A percentile compares a stretch with the other conserved stretches of the same genome.
Evolutionary conservation across 2,888 invertebrate species (phyloP).

Genomic region (Drosophila prolongata): DNA sequence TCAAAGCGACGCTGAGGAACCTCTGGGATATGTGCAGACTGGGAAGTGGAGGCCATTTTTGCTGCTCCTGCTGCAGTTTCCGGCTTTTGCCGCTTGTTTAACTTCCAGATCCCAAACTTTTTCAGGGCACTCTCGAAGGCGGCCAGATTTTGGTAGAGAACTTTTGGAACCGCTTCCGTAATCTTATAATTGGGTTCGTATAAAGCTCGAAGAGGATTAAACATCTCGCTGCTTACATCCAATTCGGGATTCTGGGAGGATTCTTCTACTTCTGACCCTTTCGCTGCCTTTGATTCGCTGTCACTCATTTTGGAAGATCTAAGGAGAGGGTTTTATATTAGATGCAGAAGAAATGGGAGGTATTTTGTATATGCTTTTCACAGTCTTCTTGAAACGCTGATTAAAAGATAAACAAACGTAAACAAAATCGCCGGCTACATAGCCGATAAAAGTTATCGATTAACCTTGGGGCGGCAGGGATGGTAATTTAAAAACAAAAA

Average conservation of each 20-base stretch:
- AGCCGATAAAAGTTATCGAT: slow-evolving; percentile 19
- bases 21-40: background rate
- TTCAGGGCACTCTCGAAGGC: slow-evolving; percentile 86
- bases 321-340: too few relatives aligned
- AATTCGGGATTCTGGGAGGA: slow-evolving; percentile 68
- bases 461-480: background rate
- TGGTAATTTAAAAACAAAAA: slow-evolving; percentile 2
- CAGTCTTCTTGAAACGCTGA: too few relatives aligned
- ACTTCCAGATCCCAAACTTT: slow-evolving; percentile 77
- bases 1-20: slow-evolving; percentile 82
- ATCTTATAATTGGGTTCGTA: slow-evolving; percentile 86
- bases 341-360: too few relatives aligned
- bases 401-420: slow-evolving; percentile 3
- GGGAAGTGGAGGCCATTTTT: background rate
- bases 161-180: slow-evolving; percentile 86
- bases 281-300: background rate
- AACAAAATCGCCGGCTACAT: slow-evolving; percentile 14
- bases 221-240: slow-evolving; percentile 86
- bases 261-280: background rate
- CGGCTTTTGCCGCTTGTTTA: slow-evolving; percentile 61
- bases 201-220: slow-evolving; percentile 90
- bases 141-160: slow-evolving; percentile 89
- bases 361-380: too few relatives aligned
- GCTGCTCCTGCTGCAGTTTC: background rate
- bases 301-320: background rate